These are phyloP conservation scores for Liasis olivaceus DNA, from an alignment of 2,797 vertebrate species.

Conservation along the genomic window DNA sequence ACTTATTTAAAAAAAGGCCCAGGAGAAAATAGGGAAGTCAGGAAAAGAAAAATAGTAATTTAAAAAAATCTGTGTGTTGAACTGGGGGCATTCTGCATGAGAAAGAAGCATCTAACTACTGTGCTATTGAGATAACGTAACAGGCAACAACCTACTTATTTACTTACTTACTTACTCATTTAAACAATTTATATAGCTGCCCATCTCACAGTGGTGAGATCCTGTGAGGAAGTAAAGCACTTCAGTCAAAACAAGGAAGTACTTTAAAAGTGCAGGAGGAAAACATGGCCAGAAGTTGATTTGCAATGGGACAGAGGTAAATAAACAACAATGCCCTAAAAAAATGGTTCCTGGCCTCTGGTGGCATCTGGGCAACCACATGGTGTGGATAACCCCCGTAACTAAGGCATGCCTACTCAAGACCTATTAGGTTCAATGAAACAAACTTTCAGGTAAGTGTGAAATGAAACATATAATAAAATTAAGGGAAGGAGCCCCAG, in stretches of 20 bases:
- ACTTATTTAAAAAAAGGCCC: too few relatives aligned
- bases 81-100: too few relatives aligned
- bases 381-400: neutral
- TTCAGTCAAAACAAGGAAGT: neutral
- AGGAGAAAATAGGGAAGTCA: too few relatives aligned
- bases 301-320: neutral
- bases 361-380: neutral
- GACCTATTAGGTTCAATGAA: neutral
- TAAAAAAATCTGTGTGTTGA: too few relatives aligned
- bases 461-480: neutral
- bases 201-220: neutral
- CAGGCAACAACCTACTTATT: too few relatives aligned
- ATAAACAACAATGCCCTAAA: neutral
- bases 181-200: too few relatives aligned
- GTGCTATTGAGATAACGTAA: too few relatives aligned
- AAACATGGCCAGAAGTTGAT: neutral
- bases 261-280: neutral
- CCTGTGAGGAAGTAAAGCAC: neutral
- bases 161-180: too few relatives aligned
- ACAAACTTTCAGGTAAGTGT: neutral
- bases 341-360: neutral
- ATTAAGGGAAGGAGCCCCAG: constrained; percentile 49
- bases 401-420: neutral
- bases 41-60: too few relatives aligned
- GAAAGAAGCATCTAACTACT: too few relatives aligned